phyloP scores from a whole-genome alignment of 1,140 invertebrate species.

The Galendromus occidentalis region DNA sequence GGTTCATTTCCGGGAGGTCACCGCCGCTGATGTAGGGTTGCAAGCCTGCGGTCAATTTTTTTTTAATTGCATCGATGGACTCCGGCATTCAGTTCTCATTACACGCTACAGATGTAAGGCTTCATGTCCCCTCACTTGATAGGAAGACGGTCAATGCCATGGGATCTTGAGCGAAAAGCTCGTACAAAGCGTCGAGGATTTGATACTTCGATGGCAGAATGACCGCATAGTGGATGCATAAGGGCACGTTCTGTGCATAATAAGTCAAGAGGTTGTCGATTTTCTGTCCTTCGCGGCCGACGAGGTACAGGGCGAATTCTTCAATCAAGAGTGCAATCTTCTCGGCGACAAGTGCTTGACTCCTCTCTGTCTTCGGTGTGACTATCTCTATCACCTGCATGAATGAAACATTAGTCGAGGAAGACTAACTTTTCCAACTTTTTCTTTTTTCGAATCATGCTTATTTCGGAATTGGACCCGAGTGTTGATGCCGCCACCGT shows the following conservation, averaged over 20 bases:
- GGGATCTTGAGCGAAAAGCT: constrained; percentile 25
- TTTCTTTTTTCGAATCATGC: no score
- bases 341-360: neutral
- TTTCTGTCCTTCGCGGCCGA: neutral
- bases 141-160: constrained; percentile 17
- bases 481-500: neutral
- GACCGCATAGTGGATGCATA: constrained; percentile 21
- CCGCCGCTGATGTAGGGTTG: constrained; percentile 37
- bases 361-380: neutral
- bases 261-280: constrained; percentile 14
- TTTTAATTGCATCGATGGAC: no score
- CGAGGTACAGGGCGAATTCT: neutral
- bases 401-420: no score
- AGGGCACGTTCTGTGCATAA: constrained; percentile 21
- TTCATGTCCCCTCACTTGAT: neutral
- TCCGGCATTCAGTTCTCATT: no score
- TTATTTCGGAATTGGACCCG: neutral
- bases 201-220: constrained; percentile 25
- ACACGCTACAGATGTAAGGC: no score
- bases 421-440: neutral
- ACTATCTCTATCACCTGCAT: neutral
- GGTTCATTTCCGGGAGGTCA: constrained; percentile 32
- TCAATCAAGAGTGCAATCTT: neutral
- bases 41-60: constrained; percentile 35
- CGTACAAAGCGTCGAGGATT: constrained; percentile 32